Conservation (phyloP, 1,140 invertebrate species). For the Pararge aegeria region DNA sequence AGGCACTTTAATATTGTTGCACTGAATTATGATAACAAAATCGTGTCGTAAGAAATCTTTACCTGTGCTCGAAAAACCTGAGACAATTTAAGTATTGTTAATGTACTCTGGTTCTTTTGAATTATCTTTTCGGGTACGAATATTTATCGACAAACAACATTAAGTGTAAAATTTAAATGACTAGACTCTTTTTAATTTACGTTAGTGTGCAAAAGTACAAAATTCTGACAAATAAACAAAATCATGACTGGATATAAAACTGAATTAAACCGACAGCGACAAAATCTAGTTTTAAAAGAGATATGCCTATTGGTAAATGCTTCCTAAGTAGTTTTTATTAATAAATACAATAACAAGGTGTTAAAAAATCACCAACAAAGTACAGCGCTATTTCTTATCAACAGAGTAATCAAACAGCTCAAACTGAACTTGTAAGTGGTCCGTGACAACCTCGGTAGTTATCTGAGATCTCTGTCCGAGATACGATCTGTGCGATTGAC, state of each 20-base stretch:
- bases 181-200: too few species aligned
- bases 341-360: slow-evolving; percentile 13
- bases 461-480: slow-evolving; percentile 61
- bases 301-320: background rate
- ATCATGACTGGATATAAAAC: background rate
- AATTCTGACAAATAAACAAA: too few species aligned
- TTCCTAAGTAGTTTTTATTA: slow-evolving; percentile 11
- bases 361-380: slow-evolving; percentile 12
- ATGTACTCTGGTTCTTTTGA: too few species aligned
- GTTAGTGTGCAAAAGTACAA: too few species aligned
- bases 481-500: slow-evolving; percentile 71
- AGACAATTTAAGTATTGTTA: too few species aligned
- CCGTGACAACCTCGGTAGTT: slow-evolving; percentile 36
- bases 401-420: slow-evolving; percentile 10
- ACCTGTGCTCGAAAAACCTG: too few species aligned
- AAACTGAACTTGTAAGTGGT: slow-evolving; percentile 20
- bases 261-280: background rate
- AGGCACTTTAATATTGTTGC: too few species aligned
- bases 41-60: too few species aligned
- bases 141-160: too few species aligned
- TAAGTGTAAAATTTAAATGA: too few species aligned
- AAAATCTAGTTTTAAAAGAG: background rate
- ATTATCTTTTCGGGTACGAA: too few species aligned
- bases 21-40: too few species aligned
- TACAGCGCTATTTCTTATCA: slow-evolving; percentile 14